Conservation (phyloP, 1,140 invertebrate species). For the Drosophila pandora region DNA sequence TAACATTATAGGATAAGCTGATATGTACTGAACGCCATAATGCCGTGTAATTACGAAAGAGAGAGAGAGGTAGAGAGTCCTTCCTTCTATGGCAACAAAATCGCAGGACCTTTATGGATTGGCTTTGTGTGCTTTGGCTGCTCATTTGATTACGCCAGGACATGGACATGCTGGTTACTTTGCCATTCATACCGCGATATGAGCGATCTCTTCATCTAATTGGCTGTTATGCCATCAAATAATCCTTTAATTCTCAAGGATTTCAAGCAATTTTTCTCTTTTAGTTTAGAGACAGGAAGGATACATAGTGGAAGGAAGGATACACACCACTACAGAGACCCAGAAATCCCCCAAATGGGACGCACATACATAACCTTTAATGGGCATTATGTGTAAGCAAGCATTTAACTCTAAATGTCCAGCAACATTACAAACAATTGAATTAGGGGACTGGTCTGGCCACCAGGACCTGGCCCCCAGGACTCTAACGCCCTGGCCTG, state of each 20-base stretch:
- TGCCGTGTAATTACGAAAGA: conserved; percentile 27
- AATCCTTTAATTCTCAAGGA: conserved; percentile 5
- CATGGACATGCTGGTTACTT: neutral
- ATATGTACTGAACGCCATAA: conserved; percentile 29
- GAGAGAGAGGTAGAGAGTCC: no score
- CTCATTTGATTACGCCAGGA: neutral
- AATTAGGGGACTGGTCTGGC: conserved; percentile 46
- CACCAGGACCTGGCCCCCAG: neutral
- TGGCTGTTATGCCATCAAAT: neutral
- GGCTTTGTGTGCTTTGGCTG: neutral
- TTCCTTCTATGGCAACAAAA: conserved; percentile 20
- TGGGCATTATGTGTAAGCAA: conserved; percentile 75
- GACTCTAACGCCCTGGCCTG: no score
- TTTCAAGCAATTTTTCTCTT: neutral
- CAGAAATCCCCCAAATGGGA: conserved; percentile 27
- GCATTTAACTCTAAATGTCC: conserved; percentile 73
- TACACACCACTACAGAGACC: neutral
- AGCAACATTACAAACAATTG: conserved; percentile 75
- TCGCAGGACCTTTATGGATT: neutral
- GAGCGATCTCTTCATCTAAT: conserved; percentile 2
- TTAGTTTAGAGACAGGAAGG: neutral
- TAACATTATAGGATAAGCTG: conserved; percentile 28
- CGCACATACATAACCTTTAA: conserved; percentile 72
- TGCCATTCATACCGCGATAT: neutral
- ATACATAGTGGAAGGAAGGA: neutral